These are phyloP conservation scores for human DNA, from an alignment of 2,113 vertebrate genomes.

Conservation along the genomic window DNA sequence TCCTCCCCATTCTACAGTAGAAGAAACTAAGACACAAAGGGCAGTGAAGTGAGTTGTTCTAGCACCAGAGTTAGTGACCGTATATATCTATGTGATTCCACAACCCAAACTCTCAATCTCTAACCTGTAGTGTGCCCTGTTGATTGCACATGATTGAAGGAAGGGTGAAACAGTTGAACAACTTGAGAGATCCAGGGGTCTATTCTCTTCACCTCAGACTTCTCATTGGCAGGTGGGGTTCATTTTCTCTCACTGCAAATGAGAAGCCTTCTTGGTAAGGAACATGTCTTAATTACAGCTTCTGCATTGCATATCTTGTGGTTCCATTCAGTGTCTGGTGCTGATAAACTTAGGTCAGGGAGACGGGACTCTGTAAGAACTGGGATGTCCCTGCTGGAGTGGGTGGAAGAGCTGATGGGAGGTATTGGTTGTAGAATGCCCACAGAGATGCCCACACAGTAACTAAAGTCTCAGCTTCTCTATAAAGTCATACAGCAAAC, in stretches of 20 bases:
- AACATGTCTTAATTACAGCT: neutral
- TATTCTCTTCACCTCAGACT: neutral
- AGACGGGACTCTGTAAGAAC: neutral
- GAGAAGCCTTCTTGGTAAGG: neutral
- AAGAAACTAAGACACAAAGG: neutral
- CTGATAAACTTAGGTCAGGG: neutral
- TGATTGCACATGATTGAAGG: accelerated
- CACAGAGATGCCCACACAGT: no score
- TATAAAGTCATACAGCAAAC: accelerated
- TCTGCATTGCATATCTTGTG: neutral
- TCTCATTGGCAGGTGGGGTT: neutral
- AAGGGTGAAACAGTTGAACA: no score
- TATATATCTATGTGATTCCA: accelerated
- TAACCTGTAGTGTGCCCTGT: neutral
- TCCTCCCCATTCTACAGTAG: neutral
- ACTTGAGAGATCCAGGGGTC: accelerated
- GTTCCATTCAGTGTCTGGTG: neutral
- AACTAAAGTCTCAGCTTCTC: neutral
- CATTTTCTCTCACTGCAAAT: neutral
- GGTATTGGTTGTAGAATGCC: no score
- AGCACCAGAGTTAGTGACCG: neutral
- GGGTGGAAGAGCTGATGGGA: neutral
- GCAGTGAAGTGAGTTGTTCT: neutral
- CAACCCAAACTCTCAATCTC: neutral
- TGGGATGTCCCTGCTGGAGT: neutral